These are phyloP conservation scores for Aspidapion aeneum DNA, from an alignment of 2,888 invertebrate genomes.

Conservation along the genomic window DNA sequence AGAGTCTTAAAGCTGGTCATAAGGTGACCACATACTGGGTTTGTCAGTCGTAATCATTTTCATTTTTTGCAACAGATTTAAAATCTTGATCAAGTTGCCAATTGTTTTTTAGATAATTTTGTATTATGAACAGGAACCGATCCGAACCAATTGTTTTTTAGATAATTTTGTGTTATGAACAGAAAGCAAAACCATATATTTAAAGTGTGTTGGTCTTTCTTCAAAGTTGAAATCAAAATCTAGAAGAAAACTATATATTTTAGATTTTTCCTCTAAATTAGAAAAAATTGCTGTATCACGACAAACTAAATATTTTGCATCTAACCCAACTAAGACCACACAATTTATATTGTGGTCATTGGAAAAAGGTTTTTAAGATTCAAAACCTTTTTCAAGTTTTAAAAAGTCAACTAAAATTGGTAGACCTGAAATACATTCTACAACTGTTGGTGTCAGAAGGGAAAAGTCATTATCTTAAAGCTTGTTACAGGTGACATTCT, in stretches of 20 bases:
- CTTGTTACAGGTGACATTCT: conserved; percentile 50
- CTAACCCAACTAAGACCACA: conserved; percentile 62
- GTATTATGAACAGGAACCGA: conserved; percentile 57
- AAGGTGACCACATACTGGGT: too few species aligned
- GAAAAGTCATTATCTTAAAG: conserved; percentile 65
- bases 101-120: not conserved
- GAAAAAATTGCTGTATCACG: conserved; percentile 56
- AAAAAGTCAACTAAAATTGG: conserved; percentile 62
- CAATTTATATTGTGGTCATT: conserved; percentile 43
- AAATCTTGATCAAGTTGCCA: too few species aligned
- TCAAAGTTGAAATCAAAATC: conserved; percentile 46
- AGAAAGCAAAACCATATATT: conserved; percentile 51
- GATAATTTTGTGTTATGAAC: conserved; percentile 60
- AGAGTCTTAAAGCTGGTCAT: conserved; percentile 57
- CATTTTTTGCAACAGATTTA: too few species aligned
- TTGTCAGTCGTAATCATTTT: too few species aligned
- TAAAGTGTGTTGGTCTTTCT: conserved; percentile 42
- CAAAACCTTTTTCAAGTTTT: conserved; percentile 47
- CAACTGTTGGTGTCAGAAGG: conserved; percentile 61
- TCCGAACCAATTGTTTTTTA: conserved; percentile 68
- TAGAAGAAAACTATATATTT: conserved; percentile 43
- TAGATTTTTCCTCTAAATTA: conserved; percentile 35
- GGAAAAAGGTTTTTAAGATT: conserved; percentile 53
- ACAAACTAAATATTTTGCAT: conserved; percentile 48
- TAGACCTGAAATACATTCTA: conserved; percentile 55